Evolutionary conservation across 2,797 vertebrate species (phyloP), one percentile per base, ranked within the genome.

Genomic region (Calcarius lapponicus): DNA sequence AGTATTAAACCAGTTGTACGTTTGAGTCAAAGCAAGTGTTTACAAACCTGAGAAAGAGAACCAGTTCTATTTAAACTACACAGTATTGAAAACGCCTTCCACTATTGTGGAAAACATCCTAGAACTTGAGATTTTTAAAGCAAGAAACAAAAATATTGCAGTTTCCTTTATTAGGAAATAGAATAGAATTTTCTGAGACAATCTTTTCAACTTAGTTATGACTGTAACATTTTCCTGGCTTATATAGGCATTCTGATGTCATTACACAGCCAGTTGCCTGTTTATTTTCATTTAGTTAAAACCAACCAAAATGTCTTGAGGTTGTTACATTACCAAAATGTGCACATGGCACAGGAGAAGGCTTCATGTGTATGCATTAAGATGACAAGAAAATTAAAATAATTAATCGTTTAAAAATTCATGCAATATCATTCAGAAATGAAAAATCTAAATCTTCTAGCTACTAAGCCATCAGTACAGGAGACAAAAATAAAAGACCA

Each of bases 171-270:
- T 83, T 83, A 75, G 65, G 40, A 67, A 61, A 69, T 21, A 90
- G 56, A 95, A 83, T 3, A 90, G 65, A 86, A 80, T 93, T 88
- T 91, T 86, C 43, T 92, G 81, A 92, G 48, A 93, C 36, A 42
- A 86, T 91, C 81, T 94, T 94, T 93, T 88, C 74, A 81, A 51
- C 80, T 94, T 62, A 80, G 64, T 60, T 81, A 38, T 15, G 5
- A 85, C 31, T 48, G 53, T 69, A 95, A 95, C 54, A 85, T 95
- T 96, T 97, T 96, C 90, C 95, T 95, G 96, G 93, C 91, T 92
- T 73, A 42, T 54, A 45, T 25, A 31, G 69, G 32, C 70, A 43
- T 82, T 93, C 86, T 84, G 80, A 95, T 75, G 78, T 93, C 87
- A 94, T 78, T 65, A 47, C 67, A 56, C 11, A 96, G 86, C n/a